A percentile compares a stretch with the other conserved stretches of the same genome.
phyloP scores from a whole-genome alignment of 1,140 invertebrate genomes.

The Drosophila pachea region DNA sequence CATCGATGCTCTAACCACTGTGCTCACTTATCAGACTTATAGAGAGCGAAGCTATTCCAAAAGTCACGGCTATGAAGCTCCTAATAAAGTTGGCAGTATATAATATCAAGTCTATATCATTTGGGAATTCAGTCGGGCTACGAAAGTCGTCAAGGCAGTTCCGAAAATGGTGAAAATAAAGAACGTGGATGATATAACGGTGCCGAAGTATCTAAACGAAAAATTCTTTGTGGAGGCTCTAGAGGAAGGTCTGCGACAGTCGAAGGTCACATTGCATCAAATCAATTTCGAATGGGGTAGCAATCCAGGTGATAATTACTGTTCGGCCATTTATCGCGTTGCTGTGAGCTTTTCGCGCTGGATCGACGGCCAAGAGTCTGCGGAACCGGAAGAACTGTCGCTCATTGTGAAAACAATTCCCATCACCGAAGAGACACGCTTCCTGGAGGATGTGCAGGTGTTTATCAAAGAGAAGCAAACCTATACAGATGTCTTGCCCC shows the following conservation, averaged over 20 bases:
- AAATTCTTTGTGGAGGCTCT: constrained; percentile 64
- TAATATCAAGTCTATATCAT: constrained; percentile 13
- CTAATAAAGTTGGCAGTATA: constrained; percentile 22
- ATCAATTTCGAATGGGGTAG: constrained; percentile 71
- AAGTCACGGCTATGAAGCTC: constrained; percentile 4
- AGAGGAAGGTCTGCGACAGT: constrained; percentile 65
- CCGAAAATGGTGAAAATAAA: constrained; percentile 54
- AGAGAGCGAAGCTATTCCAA: constrained; percentile 9
- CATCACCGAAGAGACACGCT: constrained; percentile 58
- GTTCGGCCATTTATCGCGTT: constrained; percentile 69
- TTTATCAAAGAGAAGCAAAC: constrained; percentile 73
- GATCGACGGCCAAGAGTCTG: constrained; percentile 28
- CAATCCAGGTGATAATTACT: constrained; percentile 74
- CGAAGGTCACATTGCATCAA: constrained; percentile 52
- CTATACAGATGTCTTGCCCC: constrained; percentile 65
- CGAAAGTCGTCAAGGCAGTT: constrained; percentile 1
- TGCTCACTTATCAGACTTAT: no score
- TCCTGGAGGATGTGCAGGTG: constrained; percentile 66
- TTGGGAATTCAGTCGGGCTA: constrained; percentile 15
- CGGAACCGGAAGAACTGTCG: constrained; percentile 44
- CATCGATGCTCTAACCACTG: neutral
- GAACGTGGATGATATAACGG: constrained; percentile 56
- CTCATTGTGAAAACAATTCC: constrained; percentile 75
- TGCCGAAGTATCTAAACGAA: constrained; percentile 62
- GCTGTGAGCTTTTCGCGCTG: constrained; percentile 48